phyloP scores from a whole-genome alignment of 2,888 invertebrate genomes.

The Ophion ventricosus region DNA sequence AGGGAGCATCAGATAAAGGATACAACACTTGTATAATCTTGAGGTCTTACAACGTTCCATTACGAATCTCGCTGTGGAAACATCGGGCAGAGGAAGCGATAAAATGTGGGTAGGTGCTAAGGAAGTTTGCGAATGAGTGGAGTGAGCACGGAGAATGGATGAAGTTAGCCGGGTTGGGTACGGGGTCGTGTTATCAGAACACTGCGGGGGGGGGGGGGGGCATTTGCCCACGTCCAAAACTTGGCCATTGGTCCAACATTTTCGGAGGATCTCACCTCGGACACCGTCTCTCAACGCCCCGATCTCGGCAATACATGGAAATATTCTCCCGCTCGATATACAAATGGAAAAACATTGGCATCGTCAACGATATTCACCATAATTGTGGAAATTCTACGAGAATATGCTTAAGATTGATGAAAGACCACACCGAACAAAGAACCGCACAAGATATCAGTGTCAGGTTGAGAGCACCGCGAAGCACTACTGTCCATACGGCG shows the following conservation, averaged over 20 bases:
- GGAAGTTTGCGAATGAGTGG: slow-evolving; percentile 27
- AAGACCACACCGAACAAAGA: too few relatives aligned
- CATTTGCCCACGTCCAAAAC: slow-evolving; percentile 79
- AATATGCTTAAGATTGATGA: too few relatives aligned
- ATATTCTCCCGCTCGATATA: not conserved
- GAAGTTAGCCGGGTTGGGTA: slow-evolving; percentile 41
- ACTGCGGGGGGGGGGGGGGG: too few relatives aligned
- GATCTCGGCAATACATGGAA: not conserved
- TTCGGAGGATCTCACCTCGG: slow-evolving; percentile 75
- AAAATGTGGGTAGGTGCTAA: slow-evolving; percentile 29
- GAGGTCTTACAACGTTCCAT: slow-evolving; percentile 26
- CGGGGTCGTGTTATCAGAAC: slow-evolving; percentile 56
- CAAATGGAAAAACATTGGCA: not conserved
- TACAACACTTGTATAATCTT: not conserved
- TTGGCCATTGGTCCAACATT: slow-evolving; percentile 78
- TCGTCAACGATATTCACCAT: too few relatives aligned
- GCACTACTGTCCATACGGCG: too few relatives aligned
- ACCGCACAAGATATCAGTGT: too few relatives aligned
- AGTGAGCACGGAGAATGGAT: slow-evolving; percentile 63
- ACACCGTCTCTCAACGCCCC: slow-evolving; percentile 24
- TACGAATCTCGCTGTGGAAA: slow-evolving; percentile 32
- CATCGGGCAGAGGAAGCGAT: slow-evolving; percentile 21
- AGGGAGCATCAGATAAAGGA: not conserved
- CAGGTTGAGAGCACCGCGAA: too few relatives aligned
- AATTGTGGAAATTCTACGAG: too few relatives aligned